Evolutionary conservation across 2,888 invertebrate species (phyloP), one percentile per base, ranked within the genome.

Genomic region (Phasia obesa): DNA sequence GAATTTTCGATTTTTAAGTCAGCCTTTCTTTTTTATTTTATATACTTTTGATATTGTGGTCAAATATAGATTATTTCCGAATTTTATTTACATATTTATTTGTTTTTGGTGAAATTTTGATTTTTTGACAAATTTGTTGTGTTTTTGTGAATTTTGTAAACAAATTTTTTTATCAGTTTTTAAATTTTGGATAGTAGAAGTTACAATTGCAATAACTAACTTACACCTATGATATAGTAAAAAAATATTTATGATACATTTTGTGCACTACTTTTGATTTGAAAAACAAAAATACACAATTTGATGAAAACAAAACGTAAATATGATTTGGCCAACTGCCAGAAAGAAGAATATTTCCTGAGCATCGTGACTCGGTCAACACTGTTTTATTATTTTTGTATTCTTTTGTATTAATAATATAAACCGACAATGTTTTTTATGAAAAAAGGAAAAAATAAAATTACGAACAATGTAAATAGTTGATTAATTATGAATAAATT

Each of bases 321-420:
- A 76, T 79, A 71, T 75, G 51, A 62, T 69, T 80, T 85, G 83
- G 85, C 85, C 5, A 9, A 4, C 0, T 19, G 84, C 85, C 84
- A 84, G 35, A 42, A 76, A 59, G 31, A 77, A 51, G 59, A 73
- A 81, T 74, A 85, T 85, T 85, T 85, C 81, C 84, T 83, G 73
- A 81, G 75, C 73, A 73, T 84, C 78, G 78, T 86, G 86, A 86
- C 83, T 85, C 75, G 85, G 85, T 85, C 82, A 84, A 82, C 53
- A 51, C 21, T 27, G 27, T 73, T 78, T 76, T 53, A 57, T 81
- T 53, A 69, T 49, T 79, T 75, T 62, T 23, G 15, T 35, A 53
- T 69, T 60, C 38, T 64, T 49, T 25, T 25, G 17, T 69, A 11
- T 51, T 53, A 11, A 11, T 57, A 57, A 57, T 69, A 21, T 23